Evolutionary conservation across 1,140 invertebrate genomes (phyloP).

Genomic region (Drosophila nigromelanica): DNA sequence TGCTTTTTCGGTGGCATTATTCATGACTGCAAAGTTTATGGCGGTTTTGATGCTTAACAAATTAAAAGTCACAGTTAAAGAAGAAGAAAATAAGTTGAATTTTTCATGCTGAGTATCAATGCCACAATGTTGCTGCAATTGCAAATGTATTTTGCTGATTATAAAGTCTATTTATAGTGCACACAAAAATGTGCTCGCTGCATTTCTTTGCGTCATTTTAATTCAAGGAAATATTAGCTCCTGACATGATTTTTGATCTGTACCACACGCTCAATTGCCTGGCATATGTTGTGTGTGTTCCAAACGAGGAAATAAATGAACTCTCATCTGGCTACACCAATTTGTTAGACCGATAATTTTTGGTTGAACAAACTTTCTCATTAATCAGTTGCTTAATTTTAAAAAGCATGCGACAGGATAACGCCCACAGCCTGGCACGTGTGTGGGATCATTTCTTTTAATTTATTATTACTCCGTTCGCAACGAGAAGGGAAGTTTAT

Average conservation of each 20-base stretch:
- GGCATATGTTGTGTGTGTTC: no score
- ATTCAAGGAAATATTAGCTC: no score
- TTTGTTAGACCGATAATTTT: conserved; percentile 74
- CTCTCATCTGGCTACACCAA: conserved; percentile 48
- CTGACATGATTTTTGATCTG: no score
- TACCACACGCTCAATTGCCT: no score
- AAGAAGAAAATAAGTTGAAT: background rate
- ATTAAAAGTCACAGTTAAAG: conserved; percentile 1
- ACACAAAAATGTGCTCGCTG: no score
- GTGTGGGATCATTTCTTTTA: conserved; percentile 4
- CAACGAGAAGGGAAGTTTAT: no score
- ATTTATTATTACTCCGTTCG: background rate
- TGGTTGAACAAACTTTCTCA: conserved; percentile 68
- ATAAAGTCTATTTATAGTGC: no score
- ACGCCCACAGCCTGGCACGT: conserved; percentile 10
- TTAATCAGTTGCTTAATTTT: conserved; percentile 77
- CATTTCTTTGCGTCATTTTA: no score
- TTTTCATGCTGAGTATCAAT: no score
- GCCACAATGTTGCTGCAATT: conserved; percentile 1
- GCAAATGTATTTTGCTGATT: background rate
- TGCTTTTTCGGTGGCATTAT: background rate
- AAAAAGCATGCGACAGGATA: conserved; percentile 58
- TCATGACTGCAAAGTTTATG: conserved; percentile 1
- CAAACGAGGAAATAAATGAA: conserved; percentile 52
- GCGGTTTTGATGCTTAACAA: conserved; percentile 1